Evolutionary conservation across 1,140 invertebrate species (phyloP), one percentile per base, ranked within the genome.

Genomic region (Eumaeus atala): DNA sequence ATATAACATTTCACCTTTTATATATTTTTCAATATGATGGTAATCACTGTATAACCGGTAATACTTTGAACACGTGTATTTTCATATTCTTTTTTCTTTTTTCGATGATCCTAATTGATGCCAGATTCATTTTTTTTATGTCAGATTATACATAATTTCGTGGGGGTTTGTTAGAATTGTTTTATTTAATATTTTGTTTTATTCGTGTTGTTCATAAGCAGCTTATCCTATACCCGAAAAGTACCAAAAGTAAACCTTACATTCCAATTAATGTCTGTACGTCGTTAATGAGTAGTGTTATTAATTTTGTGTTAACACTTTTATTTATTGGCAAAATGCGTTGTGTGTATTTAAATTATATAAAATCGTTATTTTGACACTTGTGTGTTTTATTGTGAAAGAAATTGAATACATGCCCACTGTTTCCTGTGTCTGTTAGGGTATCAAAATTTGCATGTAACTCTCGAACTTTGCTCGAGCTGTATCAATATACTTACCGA

Each of bases 371-470:
- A 28, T 28, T 44, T 18, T 10, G 14, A 44, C 40, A 44, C 40
- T 16, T 44, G 40, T 42, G 37, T 53, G 9, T 42, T 42, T 28
- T n/a, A 42, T 42, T 33, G n/a, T 9, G 9, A 18, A 38, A 42
- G 28, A 12, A 21, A 50, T 53, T 42, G 12, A n/a, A 28, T 33
- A 9, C 16, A n/a, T 50, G 48, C 12, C 51, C 18, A 52, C 11
- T 9, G 50, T 37, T 51, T 36, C 36, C 35, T 38, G 17, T 51
- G 34, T 47, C 21, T 28, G 21, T 12, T 2, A 16, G 16, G 50
- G 36, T 21, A 28, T 37, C 37, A 38, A 52, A 52, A 52, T 52
- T 52, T 52, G 51, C 51, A 52, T 52, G 51, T 33, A 12, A 42
- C 37, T 52, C 51, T 52, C 37, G 37, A 52, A 40, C 40, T 42